Base-by-base conservation (phyloP, 2,797 vertebrate genomes). In the Gila robusta region DNA sequence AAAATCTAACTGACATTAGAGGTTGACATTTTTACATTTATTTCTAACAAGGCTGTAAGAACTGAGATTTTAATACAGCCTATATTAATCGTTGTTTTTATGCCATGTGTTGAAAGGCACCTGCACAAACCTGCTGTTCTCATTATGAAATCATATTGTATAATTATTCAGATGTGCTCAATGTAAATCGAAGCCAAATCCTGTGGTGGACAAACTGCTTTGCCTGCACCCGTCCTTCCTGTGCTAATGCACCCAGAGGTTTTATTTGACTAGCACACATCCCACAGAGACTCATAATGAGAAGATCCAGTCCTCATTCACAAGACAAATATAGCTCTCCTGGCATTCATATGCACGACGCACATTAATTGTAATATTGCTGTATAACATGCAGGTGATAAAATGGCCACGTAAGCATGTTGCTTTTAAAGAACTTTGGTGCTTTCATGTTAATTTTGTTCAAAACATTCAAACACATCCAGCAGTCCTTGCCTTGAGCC, bases 231-330 rank as follows among this genome's bases (percentile, higher is more conserved):
- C 39, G 8, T 85, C 47, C 76, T 79, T 85, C 66, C 83, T 79
- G 12, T 71, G 37, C 67, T 71, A 59, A 79, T 85, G 76, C 39
- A 14, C 37, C 5, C 76, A 79, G 66, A 71, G 83, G 76, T 79
- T 70, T 79, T 59, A 85, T 85, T 85, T 85, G 83, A 79, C 66
- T 85, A 85, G 28, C 66, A 79, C 83, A 71, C 66, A 72, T 8
- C 66, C 28, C 64, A 79, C 71, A 0, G 28, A 39, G 23, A 66
- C 41, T 23, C 81, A 47, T 47, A 35, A 62, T 59, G 69, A 73
- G n/a, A 59, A 82, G n/a, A 72, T 32, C 0, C 9, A 54, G 28
- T 39, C 16, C 69, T 79, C 52, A 85, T 71, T 71, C 64, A 79
- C 26, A n/a, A 49, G 83, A 79, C 26, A 72, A 47, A 59, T 79